These are phyloP conservation scores for Hippasteria phrygiana DNA, from an alignment of 53 echinoderm and acorn worm genomes.

Conservation along the genomic window DNA sequence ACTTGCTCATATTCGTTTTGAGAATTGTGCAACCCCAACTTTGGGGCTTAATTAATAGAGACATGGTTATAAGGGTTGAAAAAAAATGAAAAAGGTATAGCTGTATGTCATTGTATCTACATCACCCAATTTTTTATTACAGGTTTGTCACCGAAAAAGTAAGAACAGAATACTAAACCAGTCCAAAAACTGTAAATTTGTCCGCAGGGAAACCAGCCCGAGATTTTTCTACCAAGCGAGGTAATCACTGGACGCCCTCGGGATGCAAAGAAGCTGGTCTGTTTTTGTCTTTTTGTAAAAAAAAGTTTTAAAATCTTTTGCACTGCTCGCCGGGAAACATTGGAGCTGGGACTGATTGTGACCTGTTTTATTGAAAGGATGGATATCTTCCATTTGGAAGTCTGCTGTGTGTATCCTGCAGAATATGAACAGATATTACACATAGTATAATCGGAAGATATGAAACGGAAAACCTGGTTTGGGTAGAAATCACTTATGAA, in stretches of 20 bases:
- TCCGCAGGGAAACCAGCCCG: slow-evolving; percentile 29
- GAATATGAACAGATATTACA: neutral
- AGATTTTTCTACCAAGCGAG: slow-evolving; percentile 5
- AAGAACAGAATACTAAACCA: too few species aligned
- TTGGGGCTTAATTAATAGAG: too few species aligned
- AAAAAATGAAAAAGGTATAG: too few species aligned
- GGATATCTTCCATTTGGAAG: neutral
- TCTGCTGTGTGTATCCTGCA: neutral
- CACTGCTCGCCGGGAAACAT: slow-evolving; percentile 18
- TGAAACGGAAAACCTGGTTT: too few species aligned
- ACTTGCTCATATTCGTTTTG: too few species aligned
- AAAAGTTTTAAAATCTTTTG: neutral
- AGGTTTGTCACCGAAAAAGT: too few species aligned
- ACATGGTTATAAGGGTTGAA: too few species aligned
- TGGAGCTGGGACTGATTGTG: neutral
- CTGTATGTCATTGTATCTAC: too few species aligned
- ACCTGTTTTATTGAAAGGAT: slow-evolving; percentile 27
- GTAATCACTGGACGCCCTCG: slow-evolving; percentile 30
- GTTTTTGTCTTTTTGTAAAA: slow-evolving; percentile 20
- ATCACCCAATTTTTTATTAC: too few species aligned
- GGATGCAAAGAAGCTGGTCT: slow-evolving; percentile 9
- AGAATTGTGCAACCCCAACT: too few species aligned
- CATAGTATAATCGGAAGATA: too few species aligned
- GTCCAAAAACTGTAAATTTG: neutral
- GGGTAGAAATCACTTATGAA: too few species aligned